Evolutionary conservation across 1,140 invertebrate species (phyloP).

Genomic region (Megathymus violae): DNA sequence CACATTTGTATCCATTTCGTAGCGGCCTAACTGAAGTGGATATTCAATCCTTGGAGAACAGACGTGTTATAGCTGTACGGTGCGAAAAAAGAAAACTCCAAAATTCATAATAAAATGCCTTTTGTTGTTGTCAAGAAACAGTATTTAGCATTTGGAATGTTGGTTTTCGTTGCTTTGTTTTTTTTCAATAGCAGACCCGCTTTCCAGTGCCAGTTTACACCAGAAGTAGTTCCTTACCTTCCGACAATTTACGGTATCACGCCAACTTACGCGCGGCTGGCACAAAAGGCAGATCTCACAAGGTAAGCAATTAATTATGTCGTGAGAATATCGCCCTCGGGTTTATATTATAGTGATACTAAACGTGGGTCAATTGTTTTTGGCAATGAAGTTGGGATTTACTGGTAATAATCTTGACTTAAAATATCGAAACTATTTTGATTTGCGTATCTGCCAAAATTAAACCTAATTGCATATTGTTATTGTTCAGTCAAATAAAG

Average conservation of each 20-base stretch:
- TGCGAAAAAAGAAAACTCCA: constrained; percentile 21
- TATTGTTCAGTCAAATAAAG: too few species aligned
- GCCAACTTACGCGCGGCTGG: constrained; percentile 94
- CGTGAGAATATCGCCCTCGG: constrained; percentile 71
- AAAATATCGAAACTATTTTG: too few species aligned
- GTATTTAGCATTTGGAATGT: constrained; percentile 76
- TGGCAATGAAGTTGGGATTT: constrained; percentile 46
- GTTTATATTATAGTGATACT: constrained; percentile 43
- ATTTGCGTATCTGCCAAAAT: too few species aligned
- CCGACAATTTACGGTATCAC: constrained; percentile 95
- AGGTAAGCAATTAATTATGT: constrained; percentile 82
- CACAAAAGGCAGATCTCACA: constrained; percentile 98
- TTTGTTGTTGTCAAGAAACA: constrained; percentile 80
- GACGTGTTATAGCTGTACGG: constrained; percentile 15
- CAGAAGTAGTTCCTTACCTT: constrained; percentile 76
- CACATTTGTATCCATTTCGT: not conserved
- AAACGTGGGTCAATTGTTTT: constrained; percentile 48
- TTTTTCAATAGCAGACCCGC: constrained; percentile 73
- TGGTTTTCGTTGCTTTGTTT: constrained; percentile 76
- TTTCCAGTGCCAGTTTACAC: constrained; percentile 73
- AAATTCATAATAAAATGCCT: constrained; percentile 73
- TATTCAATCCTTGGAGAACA: not conserved
- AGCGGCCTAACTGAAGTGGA: not conserved
- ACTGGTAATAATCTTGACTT: not conserved
- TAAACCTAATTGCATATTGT: too few species aligned